phyloP scores from a whole-genome alignment of 2,888 invertebrate genomes.

The Cerceris rybyensis region DNA sequence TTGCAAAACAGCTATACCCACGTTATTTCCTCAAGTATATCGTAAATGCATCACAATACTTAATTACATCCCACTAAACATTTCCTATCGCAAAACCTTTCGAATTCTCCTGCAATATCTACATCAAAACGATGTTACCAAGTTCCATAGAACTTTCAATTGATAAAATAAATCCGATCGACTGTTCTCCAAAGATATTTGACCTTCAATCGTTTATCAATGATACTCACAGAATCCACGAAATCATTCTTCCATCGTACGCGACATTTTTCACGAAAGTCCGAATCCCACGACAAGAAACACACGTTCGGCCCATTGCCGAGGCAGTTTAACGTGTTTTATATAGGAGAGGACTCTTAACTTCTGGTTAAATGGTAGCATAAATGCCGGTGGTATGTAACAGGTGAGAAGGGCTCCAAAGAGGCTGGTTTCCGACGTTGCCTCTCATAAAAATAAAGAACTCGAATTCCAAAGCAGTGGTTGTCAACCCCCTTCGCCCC shows the following conservation, averaged over 20 bases:
- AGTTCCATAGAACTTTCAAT: too few relatives aligned
- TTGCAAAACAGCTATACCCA: too few relatives aligned
- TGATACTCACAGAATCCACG: not conserved
- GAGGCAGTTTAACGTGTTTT: constrained; percentile 51
- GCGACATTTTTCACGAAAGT: constrained; percentile 31
- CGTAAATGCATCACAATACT: too few relatives aligned
- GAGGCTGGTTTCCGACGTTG: constrained; percentile 70
- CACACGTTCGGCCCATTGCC: constrained; percentile 26
- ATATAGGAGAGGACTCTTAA: constrained; percentile 58
- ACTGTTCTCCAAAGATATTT: too few relatives aligned
- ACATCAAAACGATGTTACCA: too few relatives aligned
- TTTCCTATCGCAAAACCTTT: too few relatives aligned
- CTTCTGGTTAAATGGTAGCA: constrained; percentile 67
- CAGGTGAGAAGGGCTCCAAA: constrained; percentile 76
- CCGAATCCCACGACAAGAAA: constrained; percentile 31
- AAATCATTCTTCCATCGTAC: not conserved
- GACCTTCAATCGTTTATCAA: too few relatives aligned
- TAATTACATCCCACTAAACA: too few relatives aligned
- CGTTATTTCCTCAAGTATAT: too few relatives aligned
- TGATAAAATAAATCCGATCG: too few relatives aligned
- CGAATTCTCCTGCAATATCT: too few relatives aligned
- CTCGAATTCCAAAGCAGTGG: constrained; percentile 78
- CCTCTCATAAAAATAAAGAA: constrained; percentile 78
- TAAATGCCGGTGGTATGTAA: constrained; percentile 68
- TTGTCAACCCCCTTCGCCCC: constrained; percentile 67